Base-by-base conservation (phyloP, 1,140 invertebrate genomes). In the Brachionus angularis region DNA sequence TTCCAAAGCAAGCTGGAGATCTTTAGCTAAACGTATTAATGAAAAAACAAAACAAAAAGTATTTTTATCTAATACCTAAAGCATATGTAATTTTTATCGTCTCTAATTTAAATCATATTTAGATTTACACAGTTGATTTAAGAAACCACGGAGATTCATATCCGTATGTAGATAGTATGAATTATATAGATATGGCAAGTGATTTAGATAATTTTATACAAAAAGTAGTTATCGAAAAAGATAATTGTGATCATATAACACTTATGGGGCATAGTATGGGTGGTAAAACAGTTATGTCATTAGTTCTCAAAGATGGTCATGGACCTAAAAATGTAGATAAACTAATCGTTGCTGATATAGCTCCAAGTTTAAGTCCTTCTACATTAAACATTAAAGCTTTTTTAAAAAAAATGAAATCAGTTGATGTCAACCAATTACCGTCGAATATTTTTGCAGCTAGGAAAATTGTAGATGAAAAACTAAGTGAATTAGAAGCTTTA, bases 231-330 rank as follows among this genome's bases (percentile, higher is more conserved):
- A 50, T 70, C 7, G n/a, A 49, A 10, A 70, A 42, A 52, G 62
- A 67, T 34, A 14, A 47, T 25, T 18, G 21, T 18, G 62, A 67
- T 12, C 62, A 67, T 47, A 42, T 50, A 18, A 52, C 46, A n/a
- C 29, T 70, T 7, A 70, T 70, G 67, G 67, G 67, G 23, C 67
- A 70, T 21, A 70, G 67, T 36, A 70, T 70, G 67, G 67, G 67
- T 25, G 67, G 67, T 16, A 70, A 70, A 70, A 44, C 67, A 36
- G 67, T 44, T 14, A 70, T 70, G 67, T 23, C 23, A 34, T 5
- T 70, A 8, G 34, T 33, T 5, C 12, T 70, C 21, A 36, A 36
- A n/a, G 14, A 44, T 27, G 8, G 16, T 1, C 7, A 50, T 27
- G 46, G 39, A 8, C 50, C 47, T 0, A 4, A 16, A 23, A 23